These are phyloP conservation scores for Acipenser transmontanus DNA, from an alignment of 2,797 vertebrate genomes.

Conservation along the genomic window DNA sequence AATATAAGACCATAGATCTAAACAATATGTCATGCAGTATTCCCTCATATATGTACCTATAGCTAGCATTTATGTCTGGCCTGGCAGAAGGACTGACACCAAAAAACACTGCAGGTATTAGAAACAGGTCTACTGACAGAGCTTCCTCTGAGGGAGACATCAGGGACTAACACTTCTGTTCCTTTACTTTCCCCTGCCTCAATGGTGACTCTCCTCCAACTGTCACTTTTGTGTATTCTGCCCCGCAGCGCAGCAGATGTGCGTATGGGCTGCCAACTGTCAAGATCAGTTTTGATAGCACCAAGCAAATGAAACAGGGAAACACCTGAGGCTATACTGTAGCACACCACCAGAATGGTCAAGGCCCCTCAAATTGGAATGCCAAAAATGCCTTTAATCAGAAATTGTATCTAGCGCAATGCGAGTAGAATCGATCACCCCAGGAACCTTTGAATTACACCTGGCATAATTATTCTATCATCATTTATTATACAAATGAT, in stretches of 20 bases:
- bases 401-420: too few species aligned
- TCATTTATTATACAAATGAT: too few species aligned
- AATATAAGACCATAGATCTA: too few species aligned
- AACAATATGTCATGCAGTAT: too few species aligned
- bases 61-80: neutral
- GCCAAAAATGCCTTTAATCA: too few species aligned
- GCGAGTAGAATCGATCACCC: too few species aligned
- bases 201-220: neutral
- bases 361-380: constrained; percentile 2
- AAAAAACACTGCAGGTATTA: neutral
- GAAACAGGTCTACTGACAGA: neutral
- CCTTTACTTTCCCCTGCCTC: neutral
- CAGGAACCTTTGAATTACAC: too few species aligned
- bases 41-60: too few species aligned
- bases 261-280: constrained; percentile 18
- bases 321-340: constrained; percentile 27
- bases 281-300: constrained; percentile 26
- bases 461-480: too few species aligned
- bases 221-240: constrained; percentile 13
- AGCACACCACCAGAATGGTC: constrained; percentile 18
- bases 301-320: constrained; percentile 46
- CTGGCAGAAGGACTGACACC: neutral
- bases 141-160: neutral
- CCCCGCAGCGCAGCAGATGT: constrained; percentile 25
- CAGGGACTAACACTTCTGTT: neutral